A percentile compares a stretch with the other conserved stretches of the same genome.
Conservation (phyloP, 2,888 invertebrate genomes). For the Seira ritae region DNA sequence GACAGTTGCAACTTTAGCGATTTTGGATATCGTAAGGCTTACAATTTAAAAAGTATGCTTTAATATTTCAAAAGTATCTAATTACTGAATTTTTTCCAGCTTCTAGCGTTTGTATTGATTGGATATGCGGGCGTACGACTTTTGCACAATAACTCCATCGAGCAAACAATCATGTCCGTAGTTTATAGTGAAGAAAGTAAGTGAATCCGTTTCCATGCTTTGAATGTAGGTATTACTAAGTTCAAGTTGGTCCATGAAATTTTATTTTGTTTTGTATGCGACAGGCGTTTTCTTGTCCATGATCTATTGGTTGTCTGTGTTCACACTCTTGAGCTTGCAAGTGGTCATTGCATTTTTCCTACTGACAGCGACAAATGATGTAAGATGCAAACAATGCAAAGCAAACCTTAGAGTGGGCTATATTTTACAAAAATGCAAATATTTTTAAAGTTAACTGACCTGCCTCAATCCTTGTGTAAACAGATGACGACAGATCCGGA, state of each 20-base stretch:
- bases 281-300: slow-evolving; percentile 64
- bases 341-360: slow-evolving; percentile 70
- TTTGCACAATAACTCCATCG: slow-evolving; percentile 63
- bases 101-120: slow-evolving; percentile 66
- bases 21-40: slow-evolving; percentile 65
- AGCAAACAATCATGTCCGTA: slow-evolving; percentile 63
- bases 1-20: slow-evolving; percentile 66
- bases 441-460: neutral
- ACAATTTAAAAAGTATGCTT: neutral
- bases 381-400: no score
- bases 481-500: slow-evolving; percentile 72
- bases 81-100: slow-evolving; percentile 40
- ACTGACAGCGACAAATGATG: slow-evolving; percentile 71
- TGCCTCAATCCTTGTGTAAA: neutral
- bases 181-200: slow-evolving; percentile 63
- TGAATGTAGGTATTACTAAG: neutral
- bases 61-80: neutral
- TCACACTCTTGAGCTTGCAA: slow-evolving; percentile 69
- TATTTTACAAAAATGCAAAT: neutral
- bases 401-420: slow-evolving; percentile 23
- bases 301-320: slow-evolving; percentile 69
- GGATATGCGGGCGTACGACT: slow-evolving; percentile 67
- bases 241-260: neutral
- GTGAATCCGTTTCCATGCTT: neutral
- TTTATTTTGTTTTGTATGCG: neutral